Base-by-base conservation (phyloP, 2,113 vertebrate species). In the Perccottus glenii region DNA sequence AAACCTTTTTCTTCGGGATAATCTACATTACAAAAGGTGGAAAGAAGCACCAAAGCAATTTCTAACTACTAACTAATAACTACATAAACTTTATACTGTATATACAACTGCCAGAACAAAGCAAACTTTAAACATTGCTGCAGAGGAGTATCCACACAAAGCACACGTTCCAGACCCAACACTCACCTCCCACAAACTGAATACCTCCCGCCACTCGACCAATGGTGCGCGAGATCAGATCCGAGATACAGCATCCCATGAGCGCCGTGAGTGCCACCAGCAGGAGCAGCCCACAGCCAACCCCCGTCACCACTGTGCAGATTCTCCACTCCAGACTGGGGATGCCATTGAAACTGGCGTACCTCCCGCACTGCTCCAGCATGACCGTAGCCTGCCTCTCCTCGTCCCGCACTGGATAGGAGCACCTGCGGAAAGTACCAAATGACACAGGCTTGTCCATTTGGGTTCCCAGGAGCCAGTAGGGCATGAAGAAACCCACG, bases 401-500 rank as follows among this genome's bases (percentile, higher is more conserved):
- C 81, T 98, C 97, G 0, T 99, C 97, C 33, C 95, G 92, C 48
- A 98, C 95, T 0, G 98, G 98, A 74, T 98, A 99, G 0, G 97
- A 96, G 85, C 98, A 99, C 43, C 98, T 93, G 15, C 97, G 94
- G 76, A 99, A 99, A 11, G 97, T 97, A 59, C 98, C 96, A 0
- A 99, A 99, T 59, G 96, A 98, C 81, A 99, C 97, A 0, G 96
- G 91, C 80, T 96, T 99, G 87, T 95, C 95, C 93, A 99, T 93
- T 88, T 99, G 98, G 5, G 93, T 94, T 0, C 98, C 98, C 90
- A 98, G 89, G 50, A 99, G 94, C 98, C 98, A 99, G 89, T 98
- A 99, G 46, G 98, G 98, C 98, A 99, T 98, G 80, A 99, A 99
- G 92, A 98, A 99, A 9, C 98, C 98, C 68, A 98, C 95, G 0